Conservation (phyloP, 2,797 vertebrate species). For the Siniperca obscura region DNA sequence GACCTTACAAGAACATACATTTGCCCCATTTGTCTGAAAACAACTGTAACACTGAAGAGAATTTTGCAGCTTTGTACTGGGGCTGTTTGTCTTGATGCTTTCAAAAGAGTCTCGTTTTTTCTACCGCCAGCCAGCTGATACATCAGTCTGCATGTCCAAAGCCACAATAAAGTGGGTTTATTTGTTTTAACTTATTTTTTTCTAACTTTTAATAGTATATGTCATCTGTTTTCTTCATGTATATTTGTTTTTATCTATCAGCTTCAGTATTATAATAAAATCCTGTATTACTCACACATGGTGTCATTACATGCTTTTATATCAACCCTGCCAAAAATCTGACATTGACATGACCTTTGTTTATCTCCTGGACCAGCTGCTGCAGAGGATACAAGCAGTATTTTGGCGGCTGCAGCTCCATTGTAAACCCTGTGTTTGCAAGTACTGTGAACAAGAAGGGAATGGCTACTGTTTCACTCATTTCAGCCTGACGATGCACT, state of each 20-base stretch:
- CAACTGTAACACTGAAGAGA: not conserved
- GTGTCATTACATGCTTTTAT: conserved; percentile 31
- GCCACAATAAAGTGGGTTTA: not conserved
- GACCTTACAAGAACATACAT: not conserved
- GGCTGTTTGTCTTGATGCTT: not conserved
- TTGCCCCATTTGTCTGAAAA: not conserved
- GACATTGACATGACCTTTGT: conserved; percentile 37
- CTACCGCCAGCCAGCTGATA: not conserved
- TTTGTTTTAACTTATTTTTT: not conserved
- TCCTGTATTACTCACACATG: conserved; percentile 5
- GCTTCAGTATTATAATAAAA: conserved; percentile 28
- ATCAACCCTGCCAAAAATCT: conserved; percentile 25
- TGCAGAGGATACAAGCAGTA: conserved; percentile 14
- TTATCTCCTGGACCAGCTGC: conserved; percentile 52
- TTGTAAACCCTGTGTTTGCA: not conserved
- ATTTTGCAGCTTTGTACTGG: not conserved
- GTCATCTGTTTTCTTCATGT: not conserved
- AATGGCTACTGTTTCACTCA: not conserved
- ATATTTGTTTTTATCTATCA: conserved; percentile 9
- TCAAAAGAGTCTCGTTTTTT: not conserved
- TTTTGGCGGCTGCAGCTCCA: not conserved
- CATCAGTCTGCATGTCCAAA: conserved; percentile 7
- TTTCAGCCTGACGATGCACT: not conserved
- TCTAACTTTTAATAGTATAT: not conserved
- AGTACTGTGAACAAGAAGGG: not conserved